Percentiles rank a stretch among this genome's conserved stretches.
phyloP scores from a whole-genome alignment of 2,113 vertebrate genomes.

The Physeter macrocephalus region DNA sequence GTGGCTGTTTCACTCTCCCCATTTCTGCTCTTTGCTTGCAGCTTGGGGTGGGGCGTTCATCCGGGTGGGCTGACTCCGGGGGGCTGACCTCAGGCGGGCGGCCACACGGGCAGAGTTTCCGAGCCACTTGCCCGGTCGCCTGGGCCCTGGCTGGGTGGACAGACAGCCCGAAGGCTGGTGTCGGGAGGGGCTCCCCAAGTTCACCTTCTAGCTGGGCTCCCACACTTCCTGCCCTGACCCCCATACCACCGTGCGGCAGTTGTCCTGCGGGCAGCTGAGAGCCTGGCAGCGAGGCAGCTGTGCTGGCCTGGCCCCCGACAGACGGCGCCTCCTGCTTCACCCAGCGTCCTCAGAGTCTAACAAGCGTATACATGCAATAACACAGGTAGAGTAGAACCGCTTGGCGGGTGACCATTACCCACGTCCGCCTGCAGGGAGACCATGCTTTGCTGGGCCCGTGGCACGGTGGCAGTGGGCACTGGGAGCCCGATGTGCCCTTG shows the following conservation, averaged over 20 bases:
- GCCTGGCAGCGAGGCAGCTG: not conserved
- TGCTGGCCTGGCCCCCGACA: not conserved
- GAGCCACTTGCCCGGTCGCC: not conserved
- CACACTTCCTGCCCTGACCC: not conserved
- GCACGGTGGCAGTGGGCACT: not conserved
- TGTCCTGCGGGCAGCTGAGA: not conserved
- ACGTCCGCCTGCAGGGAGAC: not conserved
- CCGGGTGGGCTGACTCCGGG: not conserved
- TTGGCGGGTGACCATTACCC: conserved; percentile 28
- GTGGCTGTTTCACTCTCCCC: not conserved
- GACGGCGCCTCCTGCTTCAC: not conserved
- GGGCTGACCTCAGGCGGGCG: not conserved
- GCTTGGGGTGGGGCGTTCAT: not conserved
- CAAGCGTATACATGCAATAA: conserved; percentile 88
- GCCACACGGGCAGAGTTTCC: not conserved
- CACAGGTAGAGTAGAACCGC: conserved; percentile 84
- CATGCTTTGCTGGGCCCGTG: not conserved
- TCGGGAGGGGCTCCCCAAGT: not conserved
- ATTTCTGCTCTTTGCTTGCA: not conserved
- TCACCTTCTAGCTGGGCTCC: not conserved
- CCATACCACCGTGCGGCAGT: not conserved
- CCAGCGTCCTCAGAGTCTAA: conserved; percentile 61
- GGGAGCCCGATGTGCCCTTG: not conserved
- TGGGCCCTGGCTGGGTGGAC: not conserved
- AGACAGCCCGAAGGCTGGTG: not conserved